Conservation (phyloP, 2,797 vertebrate species). For the Percopsis omiscomaycus region DNA sequence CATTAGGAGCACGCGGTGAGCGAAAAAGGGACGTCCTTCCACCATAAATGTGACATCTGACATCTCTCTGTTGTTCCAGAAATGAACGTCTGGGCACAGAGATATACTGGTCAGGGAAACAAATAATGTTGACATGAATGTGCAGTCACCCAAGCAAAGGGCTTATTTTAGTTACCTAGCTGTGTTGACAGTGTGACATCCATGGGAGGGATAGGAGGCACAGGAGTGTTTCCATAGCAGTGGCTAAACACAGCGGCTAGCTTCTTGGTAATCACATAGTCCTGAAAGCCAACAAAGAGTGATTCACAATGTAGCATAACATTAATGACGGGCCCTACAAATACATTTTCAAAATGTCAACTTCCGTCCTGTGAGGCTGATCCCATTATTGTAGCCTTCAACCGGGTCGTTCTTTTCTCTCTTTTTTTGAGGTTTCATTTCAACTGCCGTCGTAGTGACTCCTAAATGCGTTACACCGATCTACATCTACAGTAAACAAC, state of each 20-base stretch:
- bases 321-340: too few species aligned
- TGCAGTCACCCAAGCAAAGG: neutral
- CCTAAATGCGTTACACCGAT: too few species aligned
- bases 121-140: neutral
- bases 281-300: constrained; percentile 70
- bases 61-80: constrained; percentile 93
- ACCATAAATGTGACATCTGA: constrained; percentile 91
- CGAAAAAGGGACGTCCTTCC: constrained; percentile 87
- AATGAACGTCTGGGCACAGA: constrained; percentile 83
- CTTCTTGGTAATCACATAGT: constrained; percentile 82
- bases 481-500: neutral
- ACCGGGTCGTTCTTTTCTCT: too few species aligned
- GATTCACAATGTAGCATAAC: neutral
- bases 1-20: constrained; percentile 91
- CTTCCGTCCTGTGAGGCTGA: too few species aligned
- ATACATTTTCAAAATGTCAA: too few species aligned
- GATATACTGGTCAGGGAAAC: neutral
- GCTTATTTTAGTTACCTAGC: constrained; percentile 54
- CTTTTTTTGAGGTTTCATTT: too few species aligned
- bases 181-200: constrained; percentile 83
- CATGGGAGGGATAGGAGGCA: constrained; percentile 79
- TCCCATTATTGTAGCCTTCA: too few species aligned
- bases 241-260: constrained; percentile 83
- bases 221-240: constrained; percentile 82
- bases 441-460: too few species aligned